These are phyloP conservation scores for Gari tellinella DNA, from an alignment of 2,888 invertebrate genomes.

Conservation along the genomic window DNA sequence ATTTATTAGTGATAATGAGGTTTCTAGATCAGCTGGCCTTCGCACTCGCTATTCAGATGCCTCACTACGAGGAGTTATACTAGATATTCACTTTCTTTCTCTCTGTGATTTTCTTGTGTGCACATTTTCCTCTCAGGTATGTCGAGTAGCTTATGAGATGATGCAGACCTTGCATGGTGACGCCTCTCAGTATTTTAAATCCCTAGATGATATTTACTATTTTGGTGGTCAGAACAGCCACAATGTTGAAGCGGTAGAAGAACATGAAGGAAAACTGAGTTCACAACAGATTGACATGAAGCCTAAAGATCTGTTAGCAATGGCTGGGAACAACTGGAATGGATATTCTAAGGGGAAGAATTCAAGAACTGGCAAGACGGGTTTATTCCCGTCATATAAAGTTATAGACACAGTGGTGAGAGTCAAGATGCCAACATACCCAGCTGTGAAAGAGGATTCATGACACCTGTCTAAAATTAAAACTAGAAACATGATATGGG, in stretches of 20 bases:
- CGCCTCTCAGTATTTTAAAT: slow-evolving; percentile 91
- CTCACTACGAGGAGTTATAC: slow-evolving; percentile 95
- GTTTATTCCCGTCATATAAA: slow-evolving; percentile 86
- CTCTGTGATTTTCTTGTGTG: slow-evolving; percentile 96
- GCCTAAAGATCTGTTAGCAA: slow-evolving; percentile 93
- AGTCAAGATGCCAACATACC: slow-evolving; percentile 88
- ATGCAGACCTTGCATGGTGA: slow-evolving; percentile 91
- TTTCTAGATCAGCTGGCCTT: slow-evolving; percentile 95
- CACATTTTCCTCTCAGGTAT: slow-evolving; percentile 99
- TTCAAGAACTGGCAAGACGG: no score
- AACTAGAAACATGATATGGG: no score
- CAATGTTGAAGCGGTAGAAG: slow-evolving; percentile 90
- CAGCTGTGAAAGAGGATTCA: no score
- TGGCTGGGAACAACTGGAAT: slow-evolving; percentile 99
- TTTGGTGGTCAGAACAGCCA: slow-evolving; percentile 98
- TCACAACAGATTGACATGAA: slow-evolving; percentile 88
- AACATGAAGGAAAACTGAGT: slow-evolving; percentile 85
- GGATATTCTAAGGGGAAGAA: slow-evolving; percentile 95
- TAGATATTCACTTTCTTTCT: slow-evolving; percentile 96
- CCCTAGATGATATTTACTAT: slow-evolving; percentile 99
- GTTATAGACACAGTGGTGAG: slow-evolving; percentile 91
- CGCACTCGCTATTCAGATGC: slow-evolving; percentile 95
- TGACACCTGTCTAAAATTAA: no score
- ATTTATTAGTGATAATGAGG: slow-evolving; percentile 94
- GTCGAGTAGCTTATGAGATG: slow-evolving; percentile 98